phyloP scores from a whole-genome alignment of 1,140 invertebrate species.

The Wiebesia pumilae region DNA sequence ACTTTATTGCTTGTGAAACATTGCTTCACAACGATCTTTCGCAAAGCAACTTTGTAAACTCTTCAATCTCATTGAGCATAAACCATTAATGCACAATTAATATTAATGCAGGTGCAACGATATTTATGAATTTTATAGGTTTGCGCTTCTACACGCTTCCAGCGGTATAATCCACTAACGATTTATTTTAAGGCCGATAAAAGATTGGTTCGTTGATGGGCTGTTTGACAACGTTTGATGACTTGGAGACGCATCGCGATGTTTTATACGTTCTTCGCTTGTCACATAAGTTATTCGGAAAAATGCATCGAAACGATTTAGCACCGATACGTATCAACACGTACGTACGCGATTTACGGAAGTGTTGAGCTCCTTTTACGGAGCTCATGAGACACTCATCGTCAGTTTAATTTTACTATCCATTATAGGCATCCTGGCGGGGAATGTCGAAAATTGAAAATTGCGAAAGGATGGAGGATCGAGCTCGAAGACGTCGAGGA shows the following conservation, averaged over 20 bases:
- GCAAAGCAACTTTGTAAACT: too few species aligned
- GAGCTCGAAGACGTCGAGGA: neutral
- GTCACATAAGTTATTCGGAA: neutral
- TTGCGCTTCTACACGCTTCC: neutral
- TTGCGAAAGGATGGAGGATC: too few species aligned
- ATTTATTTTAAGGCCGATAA: slow-evolving; percentile 24
- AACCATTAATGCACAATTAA: too few species aligned
- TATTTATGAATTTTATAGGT: slow-evolving; percentile 15
- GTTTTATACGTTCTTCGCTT: slow-evolving; percentile 15
- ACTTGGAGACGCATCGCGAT: neutral
- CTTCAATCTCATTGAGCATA: too few species aligned
- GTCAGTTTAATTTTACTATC: neutral
- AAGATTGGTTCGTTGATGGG: slow-evolving; percentile 17
- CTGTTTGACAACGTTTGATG: neutral
- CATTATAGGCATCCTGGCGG: neutral
- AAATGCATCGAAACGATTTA: slow-evolving; percentile 2
- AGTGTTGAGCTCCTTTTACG: neutral
- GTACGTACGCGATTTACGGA: neutral
- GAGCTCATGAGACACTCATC: neutral
- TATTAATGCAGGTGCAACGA: neutral
- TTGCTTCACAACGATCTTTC: too few species aligned
- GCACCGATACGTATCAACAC: neutral
- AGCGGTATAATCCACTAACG: neutral
- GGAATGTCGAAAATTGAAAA: neutral
- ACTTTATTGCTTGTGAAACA: too few species aligned